A percentile compares a stretch with the other conserved stretches of the same genome.
Conservation (phyloP, 2,797 vertebrate species). For the Lophotriccus pileatus region DNA sequence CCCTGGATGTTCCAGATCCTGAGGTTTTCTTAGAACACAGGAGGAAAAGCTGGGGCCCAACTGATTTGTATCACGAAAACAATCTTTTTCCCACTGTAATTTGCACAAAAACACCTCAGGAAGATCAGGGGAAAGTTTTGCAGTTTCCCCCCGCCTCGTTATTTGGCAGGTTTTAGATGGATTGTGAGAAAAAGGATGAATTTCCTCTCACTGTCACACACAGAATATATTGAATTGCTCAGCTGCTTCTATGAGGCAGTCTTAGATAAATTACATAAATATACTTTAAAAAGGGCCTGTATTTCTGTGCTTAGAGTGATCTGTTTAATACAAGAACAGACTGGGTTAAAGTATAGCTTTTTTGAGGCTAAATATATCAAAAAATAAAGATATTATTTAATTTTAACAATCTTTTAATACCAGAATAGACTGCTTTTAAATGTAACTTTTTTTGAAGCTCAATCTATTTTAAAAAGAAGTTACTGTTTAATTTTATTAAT, state of each 20-base stretch:
- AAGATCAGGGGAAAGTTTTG: neutral
- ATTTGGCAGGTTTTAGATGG: neutral
- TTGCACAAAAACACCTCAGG: neutral
- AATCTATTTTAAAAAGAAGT: neutral
- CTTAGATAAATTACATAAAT: neutral
- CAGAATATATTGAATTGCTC: neutral
- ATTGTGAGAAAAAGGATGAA: neutral
- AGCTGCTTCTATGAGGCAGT: neutral
- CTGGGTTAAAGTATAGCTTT: no score
- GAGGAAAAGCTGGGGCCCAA: neutral
- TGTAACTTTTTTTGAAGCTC: neutral
- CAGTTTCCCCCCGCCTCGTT: accelerated
- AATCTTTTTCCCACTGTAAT: neutral
- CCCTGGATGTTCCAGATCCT: neutral
- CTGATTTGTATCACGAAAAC: neutral
- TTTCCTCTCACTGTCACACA: neutral
- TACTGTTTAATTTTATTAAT: neutral
- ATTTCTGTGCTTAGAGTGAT: neutral
- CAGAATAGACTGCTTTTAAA: neutral
- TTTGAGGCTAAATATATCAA: no score
- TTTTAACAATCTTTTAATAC: neutral
- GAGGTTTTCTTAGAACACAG: neutral
- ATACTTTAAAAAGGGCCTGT: neutral
- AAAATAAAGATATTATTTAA: no score
- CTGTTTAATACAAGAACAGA: neutral